Conservation (phyloP, 2,888 invertebrate genomes). For the Panopea generosa region DNA sequence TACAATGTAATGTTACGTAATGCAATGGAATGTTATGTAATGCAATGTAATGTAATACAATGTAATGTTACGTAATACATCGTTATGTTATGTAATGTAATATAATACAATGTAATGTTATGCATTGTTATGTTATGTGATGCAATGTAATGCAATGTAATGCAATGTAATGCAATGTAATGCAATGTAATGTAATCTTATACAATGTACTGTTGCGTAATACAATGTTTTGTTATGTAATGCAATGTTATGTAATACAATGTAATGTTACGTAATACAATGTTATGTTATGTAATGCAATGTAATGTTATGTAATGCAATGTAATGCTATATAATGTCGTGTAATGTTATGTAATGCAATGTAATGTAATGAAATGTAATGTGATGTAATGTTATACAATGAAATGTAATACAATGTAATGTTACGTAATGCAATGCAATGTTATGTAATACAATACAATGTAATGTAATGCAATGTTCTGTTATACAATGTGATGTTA, state of each 20-base stretch:
- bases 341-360: slow-evolving; percentile 2
- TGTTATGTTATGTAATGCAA: slow-evolving; percentile 2
- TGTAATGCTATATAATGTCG: slow-evolving; percentile 1
- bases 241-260: neutral
- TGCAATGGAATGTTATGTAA: neutral
- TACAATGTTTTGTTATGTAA: slow-evolving; percentile 2
- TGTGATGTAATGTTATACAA: neutral
- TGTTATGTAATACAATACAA: neutral
- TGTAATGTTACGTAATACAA: no score
- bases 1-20: neutral
- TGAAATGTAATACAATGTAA: slow-evolving; percentile 2
- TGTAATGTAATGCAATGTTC: neutral
- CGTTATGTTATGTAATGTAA: neutral
- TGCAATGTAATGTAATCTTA: slow-evolving; percentile 1
- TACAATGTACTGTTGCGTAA: slow-evolving; percentile 1
- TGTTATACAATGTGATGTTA: neutral
- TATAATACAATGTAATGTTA: no score
- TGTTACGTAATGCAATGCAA: slow-evolving; percentile 3
- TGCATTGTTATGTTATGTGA: neutral
- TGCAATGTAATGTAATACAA: no score
- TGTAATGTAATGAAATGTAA: neutral
- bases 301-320: slow-evolving; percentile 12
- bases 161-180: slow-evolving; percentile 6
- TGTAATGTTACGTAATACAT: neutral
- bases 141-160: no score